These are phyloP conservation scores for mouse (Mus musculus) DNA, from an alignment of 2,113 vertebrate species.

Conservation along the genomic window GRCm39 chr11:120206001-120206500, in stretches of 20 bases:
- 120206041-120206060: not conserved
- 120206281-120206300: not conserved
- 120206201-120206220: not conserved
- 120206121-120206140: not conserved
- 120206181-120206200: not conserved
- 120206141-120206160: not conserved
- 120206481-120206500: not conserved
- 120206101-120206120: not conserved
- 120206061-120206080: not conserved
- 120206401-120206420: not conserved
- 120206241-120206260: too few species aligned
- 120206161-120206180: not conserved
- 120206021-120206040: not conserved
- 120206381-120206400: not conserved
- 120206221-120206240: not conserved
- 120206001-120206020: not conserved
- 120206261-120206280: not conserved
- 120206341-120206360: not conserved
- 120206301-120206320: not conserved
- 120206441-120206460: not conserved
- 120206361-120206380: not conserved
- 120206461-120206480: not conserved
- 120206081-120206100: accelerated
- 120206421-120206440: not conserved
- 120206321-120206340: not conserved